Evolutionary conservation across 2,113 vertebrate genomes (phyloP).

Genomic region (Taxidea taxus): DNA sequence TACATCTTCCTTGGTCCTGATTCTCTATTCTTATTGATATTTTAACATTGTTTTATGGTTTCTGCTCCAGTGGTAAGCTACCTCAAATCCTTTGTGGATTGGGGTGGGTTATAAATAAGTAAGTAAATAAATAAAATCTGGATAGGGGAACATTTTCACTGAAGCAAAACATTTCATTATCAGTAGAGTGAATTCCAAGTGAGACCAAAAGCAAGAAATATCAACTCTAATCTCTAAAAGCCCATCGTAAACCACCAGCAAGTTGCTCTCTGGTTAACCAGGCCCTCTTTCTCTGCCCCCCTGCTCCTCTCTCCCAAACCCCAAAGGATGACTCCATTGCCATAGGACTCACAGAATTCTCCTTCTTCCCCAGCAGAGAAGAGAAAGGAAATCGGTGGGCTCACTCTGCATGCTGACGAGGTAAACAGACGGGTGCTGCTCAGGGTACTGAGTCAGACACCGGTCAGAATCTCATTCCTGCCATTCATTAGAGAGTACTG

Average conservation of each 20-base stretch:
- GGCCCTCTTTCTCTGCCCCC: neutral
- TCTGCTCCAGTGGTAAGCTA: constrained; percentile 56
- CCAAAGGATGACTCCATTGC: neutral
- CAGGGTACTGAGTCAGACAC: neutral
- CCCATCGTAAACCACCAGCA: constrained; percentile 39
- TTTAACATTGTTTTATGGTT: constrained; percentile 62
- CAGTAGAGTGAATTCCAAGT: neutral
- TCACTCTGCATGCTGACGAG: neutral
- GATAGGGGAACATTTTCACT: constrained; percentile 45
- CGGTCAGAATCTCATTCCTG: neutral
- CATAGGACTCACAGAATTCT: neutral
- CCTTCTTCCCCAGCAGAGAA: neutral
- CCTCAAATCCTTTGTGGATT: constrained; percentile 57
- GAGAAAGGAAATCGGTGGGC: neutral
- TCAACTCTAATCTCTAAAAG: neutral
- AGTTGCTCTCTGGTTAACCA: neutral
- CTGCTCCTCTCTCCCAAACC: neutral
- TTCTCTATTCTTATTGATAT: constrained; percentile 40
- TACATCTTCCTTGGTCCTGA: constrained; percentile 31
- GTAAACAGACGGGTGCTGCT: neutral
- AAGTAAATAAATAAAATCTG: constrained; percentile 58
- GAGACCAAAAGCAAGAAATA: constrained; percentile 51
- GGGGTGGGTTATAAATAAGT: constrained; percentile 60
- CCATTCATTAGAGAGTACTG: neutral
- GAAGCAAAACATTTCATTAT: constrained; percentile 62